Evolutionary conservation across 2,888 invertebrate species (phyloP).

Genomic region (Sphinx pinastri): DNA sequence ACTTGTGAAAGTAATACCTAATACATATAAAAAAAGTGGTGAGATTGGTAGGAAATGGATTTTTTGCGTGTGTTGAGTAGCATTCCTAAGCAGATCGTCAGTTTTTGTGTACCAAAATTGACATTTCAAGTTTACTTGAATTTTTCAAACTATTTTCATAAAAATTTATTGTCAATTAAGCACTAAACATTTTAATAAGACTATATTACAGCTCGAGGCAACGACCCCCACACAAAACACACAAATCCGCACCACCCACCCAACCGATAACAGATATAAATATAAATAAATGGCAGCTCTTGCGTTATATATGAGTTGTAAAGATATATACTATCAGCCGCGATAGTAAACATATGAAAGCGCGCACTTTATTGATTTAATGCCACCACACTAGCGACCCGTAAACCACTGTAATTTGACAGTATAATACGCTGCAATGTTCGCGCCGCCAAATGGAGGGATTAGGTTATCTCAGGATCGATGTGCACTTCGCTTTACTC

Average conservation of each 20-base stretch:
- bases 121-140: too few relatives aligned
- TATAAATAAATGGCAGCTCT: constrained; percentile 74
- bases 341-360: constrained; percentile 55
- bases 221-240: background rate
- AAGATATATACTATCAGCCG: constrained; percentile 69
- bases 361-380: constrained; percentile 57
- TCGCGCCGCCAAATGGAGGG: constrained; percentile 17
- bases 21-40: background rate
- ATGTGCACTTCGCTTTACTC: constrained; percentile 1
- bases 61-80: too few relatives aligned
- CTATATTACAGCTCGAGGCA: background rate
- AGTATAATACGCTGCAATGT: constrained; percentile 41
- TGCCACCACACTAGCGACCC: constrained; percentile 43
- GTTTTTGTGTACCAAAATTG: too few relatives aligned
- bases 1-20: background rate
- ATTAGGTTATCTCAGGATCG: constrained; percentile 32
- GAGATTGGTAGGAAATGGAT: too few relatives aligned
- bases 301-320: constrained; percentile 62
- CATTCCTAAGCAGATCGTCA: too few relatives aligned
- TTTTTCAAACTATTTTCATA: too few relatives aligned
- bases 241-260: background rate
- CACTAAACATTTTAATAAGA: too few relatives aligned
- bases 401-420: constrained; percentile 52
- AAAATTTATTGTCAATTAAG: too few relatives aligned
- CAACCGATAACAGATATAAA: constrained; percentile 66